Percentiles rank a stretch among this genome's conserved stretches.
Evolutionary conservation across 2,113 vertebrate genomes (phyloP).

Genomic region (Phalacrocorax carbo): DNA sequence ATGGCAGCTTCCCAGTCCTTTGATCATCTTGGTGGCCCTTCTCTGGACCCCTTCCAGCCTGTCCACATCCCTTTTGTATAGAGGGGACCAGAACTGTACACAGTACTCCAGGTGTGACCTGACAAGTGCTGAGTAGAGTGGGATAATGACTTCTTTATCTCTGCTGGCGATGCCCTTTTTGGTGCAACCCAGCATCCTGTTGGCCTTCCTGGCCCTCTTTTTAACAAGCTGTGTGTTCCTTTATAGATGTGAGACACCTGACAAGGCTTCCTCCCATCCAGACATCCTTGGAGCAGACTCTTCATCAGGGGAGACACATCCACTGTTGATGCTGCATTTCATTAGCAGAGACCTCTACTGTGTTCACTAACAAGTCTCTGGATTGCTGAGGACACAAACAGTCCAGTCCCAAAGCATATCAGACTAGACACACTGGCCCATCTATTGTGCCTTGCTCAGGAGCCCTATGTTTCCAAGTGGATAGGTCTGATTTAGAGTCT

Average conservation of each 20-base stretch:
- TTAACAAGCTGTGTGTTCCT: not conserved
- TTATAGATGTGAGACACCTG: not conserved
- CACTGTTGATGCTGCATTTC: not conserved
- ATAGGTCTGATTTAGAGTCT: not conserved
- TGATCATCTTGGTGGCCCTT: too few relatives aligned
- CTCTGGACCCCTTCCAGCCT: too few relatives aligned
- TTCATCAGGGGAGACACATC: not conserved
- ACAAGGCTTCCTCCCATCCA: not conserved
- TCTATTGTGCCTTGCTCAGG: not conserved
- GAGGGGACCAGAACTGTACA: too few relatives aligned
- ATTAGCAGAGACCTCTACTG: not conserved
- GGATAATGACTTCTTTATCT: too few relatives aligned
- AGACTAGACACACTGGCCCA: fast-evolving
- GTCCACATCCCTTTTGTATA: too few relatives aligned
- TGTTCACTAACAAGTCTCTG: not conserved
- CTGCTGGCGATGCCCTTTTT: too few relatives aligned
- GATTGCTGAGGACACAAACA: not conserved
- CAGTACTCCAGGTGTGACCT: too few relatives aligned
- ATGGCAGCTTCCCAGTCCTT: too few relatives aligned
- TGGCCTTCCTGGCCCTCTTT: too few relatives aligned
- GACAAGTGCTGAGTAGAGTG: too few relatives aligned
- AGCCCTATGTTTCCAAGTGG: not conserved
- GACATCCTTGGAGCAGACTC: not conserved
- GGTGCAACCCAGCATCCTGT: too few relatives aligned
- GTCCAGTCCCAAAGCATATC: not conserved